These are phyloP conservation scores for Taenioides sp. DNA, from an alignment of 2,797 vertebrate genomes.

Conservation along the genomic window DNA sequence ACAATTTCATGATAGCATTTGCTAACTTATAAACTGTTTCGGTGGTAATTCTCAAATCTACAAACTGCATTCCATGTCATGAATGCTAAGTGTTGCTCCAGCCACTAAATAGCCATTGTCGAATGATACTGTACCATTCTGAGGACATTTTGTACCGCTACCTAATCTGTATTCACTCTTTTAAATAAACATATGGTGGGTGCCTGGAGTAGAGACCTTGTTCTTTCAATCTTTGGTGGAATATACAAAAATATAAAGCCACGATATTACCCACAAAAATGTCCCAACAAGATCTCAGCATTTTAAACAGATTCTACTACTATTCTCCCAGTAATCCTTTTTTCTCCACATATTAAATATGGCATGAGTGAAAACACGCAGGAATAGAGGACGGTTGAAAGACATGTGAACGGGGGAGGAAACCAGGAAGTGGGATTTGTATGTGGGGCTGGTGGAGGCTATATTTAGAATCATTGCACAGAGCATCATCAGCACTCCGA, in stretches of 20 bases:
- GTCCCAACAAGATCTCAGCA: constrained; percentile 9
- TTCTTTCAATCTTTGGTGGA: constrained; percentile 22
- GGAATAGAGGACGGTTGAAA: constrained; percentile 72
- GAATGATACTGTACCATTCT: constrained; percentile 6
- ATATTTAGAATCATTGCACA: constrained; percentile 47
- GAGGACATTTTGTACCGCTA: neutral
- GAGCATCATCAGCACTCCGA: constrained; percentile 33
- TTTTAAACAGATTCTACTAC: constrained; percentile 27
- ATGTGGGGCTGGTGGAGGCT: constrained; percentile 45
- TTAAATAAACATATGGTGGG: neutral
- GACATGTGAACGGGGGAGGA: constrained; percentile 44
- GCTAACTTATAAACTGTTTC: neutral
- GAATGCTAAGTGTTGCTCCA: neutral
- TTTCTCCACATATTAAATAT: constrained; percentile 70
- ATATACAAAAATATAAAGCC: constrained; percentile 8
- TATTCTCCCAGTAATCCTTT: constrained; percentile 8
- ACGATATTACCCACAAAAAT: constrained; percentile 26
- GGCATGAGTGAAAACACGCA: constrained; percentile 55
- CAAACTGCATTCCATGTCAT: neutral
- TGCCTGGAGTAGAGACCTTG: constrained; percentile 21
- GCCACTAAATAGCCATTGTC: neutral
- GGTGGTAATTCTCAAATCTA: neutral
- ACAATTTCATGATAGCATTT: neutral
- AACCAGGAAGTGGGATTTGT: constrained; percentile 18
- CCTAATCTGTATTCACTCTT: neutral